A percentile compares a stretch with the other conserved stretches of the same genome.
Conservation (phyloP, 2,797 vertebrate genomes). For the Fistularia tabacaria region DNA sequence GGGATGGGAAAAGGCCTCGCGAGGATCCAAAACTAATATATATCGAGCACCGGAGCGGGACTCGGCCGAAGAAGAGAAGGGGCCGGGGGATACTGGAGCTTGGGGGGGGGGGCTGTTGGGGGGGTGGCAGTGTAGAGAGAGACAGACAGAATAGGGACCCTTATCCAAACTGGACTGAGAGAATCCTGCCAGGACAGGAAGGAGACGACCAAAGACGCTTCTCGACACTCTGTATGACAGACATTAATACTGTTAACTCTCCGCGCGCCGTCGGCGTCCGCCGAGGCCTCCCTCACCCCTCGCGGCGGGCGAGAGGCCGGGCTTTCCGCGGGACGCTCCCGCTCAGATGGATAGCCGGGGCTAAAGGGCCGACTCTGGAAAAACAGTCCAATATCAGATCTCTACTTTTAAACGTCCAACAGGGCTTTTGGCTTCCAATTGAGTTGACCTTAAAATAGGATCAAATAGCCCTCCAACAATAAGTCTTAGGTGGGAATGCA, state of each 20-base stretch:
- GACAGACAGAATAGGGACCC: conserved; percentile 56
- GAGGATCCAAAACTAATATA: background rate
- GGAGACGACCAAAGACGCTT: conserved; percentile 34
- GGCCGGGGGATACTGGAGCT: conserved; percentile 16
- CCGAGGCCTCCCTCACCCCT: too few species aligned
- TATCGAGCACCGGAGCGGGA: conserved; percentile 19
- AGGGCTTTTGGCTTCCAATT: too few species aligned
- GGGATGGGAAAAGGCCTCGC: conserved; percentile 17
- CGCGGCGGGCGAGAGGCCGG: too few species aligned
- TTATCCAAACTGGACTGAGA: conserved; percentile 41
- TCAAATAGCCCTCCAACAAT: too few species aligned
- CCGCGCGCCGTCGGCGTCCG: too few species aligned
- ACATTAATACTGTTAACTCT: conserved; percentile 50
- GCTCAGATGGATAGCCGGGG: too few species aligned
- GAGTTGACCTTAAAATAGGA: too few species aligned
- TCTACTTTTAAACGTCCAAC: too few species aligned
- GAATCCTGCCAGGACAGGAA: conserved; percentile 38
- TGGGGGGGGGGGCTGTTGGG: conserved; percentile 26
- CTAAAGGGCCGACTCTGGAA: too few species aligned
- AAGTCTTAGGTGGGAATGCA: too few species aligned
- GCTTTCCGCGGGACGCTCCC: too few species aligned
- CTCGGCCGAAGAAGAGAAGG: conserved; percentile 1
- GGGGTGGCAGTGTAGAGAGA: conserved; percentile 56
- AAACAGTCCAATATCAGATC: too few species aligned
- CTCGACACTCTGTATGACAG: conserved; percentile 50